phyloP scores from a whole-genome alignment of 2,797 vertebrate species.

The Philypnodon macrostomus region DNA sequence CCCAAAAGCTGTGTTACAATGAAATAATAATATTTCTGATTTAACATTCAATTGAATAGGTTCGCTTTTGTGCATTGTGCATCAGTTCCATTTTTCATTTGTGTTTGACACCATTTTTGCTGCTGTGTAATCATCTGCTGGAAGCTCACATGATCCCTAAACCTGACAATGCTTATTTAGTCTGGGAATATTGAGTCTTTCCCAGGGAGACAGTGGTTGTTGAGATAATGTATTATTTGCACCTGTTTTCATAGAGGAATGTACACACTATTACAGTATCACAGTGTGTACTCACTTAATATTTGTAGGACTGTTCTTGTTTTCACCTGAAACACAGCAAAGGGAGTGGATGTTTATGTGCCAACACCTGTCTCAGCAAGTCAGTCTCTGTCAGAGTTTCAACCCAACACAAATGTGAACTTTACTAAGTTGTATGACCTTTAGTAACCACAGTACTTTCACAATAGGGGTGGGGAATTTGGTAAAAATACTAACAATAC shows the following conservation, averaged over 20 bases:
- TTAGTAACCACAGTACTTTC: slow-evolving; percentile 14
- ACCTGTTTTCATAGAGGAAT: slow-evolving; percentile 2
- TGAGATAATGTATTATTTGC: background rate
- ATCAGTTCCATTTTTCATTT: no score
- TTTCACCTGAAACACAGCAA: slow-evolving; percentile 62
- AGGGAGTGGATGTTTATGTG: slow-evolving; percentile 64
- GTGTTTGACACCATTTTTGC: no score
- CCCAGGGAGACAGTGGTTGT: slow-evolving; percentile 9
- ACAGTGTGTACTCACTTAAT: slow-evolving; percentile 23
- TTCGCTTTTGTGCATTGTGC: no score
- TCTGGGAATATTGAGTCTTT: slow-evolving; percentile 21
- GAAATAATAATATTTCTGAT: no score
- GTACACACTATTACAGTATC: slow-evolving; percentile 6
- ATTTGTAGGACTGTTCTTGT: slow-evolving; percentile 45
- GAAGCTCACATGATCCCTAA: slow-evolving; percentile 6
- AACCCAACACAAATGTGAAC: slow-evolving; percentile 70
- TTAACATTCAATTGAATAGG: no score
- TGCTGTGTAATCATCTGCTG: slow-evolving; percentile 6
- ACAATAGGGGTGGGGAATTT: no score
- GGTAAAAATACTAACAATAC: no score
- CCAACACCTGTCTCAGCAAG: slow-evolving; percentile 58
- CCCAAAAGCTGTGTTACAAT: no score
- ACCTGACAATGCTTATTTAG: slow-evolving; percentile 17
- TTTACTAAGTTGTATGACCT: slow-evolving; percentile 51
- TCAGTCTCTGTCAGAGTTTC: slow-evolving; percentile 42